These are phyloP conservation scores for Eospalax fontanierii DNA, from an alignment of 2,797 vertebrate species.

Conservation along the genomic window DNA sequence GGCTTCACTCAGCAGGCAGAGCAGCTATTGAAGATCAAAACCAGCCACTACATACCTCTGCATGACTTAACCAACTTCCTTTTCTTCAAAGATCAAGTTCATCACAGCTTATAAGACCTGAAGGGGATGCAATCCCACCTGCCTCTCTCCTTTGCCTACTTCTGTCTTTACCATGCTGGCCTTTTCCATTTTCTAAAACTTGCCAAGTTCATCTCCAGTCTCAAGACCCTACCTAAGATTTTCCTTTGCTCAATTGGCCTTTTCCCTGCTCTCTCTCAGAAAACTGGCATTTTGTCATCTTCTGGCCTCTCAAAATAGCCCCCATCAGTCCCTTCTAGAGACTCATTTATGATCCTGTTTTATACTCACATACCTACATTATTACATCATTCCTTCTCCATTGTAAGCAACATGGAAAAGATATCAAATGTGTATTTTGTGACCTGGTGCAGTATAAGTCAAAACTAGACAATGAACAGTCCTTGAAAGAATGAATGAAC, in stretches of 20 bases:
- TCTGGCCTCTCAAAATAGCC: not conserved
- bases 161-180: not conserved
- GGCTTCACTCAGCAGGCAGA: not conserved
- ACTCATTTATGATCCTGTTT: not conserved
- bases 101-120: not conserved
- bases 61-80: not conserved
- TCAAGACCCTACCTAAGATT: not conserved
- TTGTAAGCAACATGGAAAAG: not conserved
- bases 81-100: constrained; percentile 22
- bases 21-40: constrained; percentile 38
- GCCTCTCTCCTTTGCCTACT: not conserved
- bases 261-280: not conserved
- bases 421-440: not conserved
- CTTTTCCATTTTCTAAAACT: not conserved
- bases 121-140: not conserved
- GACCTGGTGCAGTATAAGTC: not conserved
- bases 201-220: not conserved
- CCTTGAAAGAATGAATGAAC: not conserved
- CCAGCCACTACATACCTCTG: not conserved
- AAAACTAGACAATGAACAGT: not conserved
- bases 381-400: not conserved
- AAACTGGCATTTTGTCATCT: not conserved
- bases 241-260: not conserved
- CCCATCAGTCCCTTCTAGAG: not conserved
- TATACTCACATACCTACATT: not conserved